Conservation (phyloP, 1,140 invertebrate species). For the Antheraea pernyi region DNA sequence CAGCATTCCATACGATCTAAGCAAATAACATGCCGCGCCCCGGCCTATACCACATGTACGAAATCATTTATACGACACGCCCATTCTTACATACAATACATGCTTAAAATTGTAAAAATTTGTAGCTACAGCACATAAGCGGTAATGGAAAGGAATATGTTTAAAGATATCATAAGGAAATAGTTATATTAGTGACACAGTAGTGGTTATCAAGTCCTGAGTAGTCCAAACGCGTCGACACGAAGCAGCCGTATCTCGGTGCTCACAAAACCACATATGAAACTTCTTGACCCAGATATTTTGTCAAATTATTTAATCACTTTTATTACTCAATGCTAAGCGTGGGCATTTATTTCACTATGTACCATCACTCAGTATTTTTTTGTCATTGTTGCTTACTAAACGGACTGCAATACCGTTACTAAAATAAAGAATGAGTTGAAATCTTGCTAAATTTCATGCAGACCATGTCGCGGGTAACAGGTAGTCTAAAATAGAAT, state of each 20-base stretch:
- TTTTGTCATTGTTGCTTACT: too few relatives aligned
- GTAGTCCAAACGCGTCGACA: constrained; percentile 66
- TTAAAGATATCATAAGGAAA: not conserved
- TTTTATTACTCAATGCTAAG: not conserved
- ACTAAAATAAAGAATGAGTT: too few relatives aligned
- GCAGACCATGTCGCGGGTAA: too few relatives aligned
- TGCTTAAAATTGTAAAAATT: not conserved
- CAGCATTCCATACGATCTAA: constrained; percentile 37
- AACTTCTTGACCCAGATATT: constrained; percentile 15
- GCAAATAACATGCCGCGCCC: constrained; percentile 35
- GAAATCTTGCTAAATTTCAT: too few relatives aligned
- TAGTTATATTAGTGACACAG: constrained; percentile 4
- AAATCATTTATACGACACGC: not conserved
- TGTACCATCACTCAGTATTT: too few relatives aligned
- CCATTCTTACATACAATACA: not conserved
- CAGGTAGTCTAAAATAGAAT: too few relatives aligned
- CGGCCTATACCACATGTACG: constrained; percentile 12
- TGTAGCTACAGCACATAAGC: not conserved
- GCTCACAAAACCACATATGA: constrained; percentile 40
- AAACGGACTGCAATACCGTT: too few relatives aligned
- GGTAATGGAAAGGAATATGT: constrained; percentile 14
- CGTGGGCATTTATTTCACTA: not conserved
- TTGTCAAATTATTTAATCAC: not conserved
- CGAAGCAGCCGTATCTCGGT: constrained; percentile 96
- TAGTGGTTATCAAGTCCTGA: constrained; percentile 28